Conservation (phyloP, 1,140 invertebrate genomes). For the Zelostemma sp. region DNA sequence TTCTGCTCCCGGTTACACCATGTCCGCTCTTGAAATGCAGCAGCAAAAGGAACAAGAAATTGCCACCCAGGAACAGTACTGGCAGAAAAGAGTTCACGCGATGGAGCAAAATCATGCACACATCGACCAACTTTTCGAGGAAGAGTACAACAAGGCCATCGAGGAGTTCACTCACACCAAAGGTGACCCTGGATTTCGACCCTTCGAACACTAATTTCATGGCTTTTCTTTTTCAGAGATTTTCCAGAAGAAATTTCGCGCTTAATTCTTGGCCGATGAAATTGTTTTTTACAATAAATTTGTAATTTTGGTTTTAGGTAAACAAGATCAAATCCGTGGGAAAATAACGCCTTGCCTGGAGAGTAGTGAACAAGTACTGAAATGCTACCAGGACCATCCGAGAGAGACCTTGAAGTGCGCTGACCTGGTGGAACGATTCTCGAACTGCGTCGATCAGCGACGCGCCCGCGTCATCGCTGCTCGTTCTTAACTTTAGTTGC, state of each 20-base stretch:
- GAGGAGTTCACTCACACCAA: slow-evolving; percentile 29
- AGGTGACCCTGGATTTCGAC: no score
- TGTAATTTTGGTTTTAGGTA: slow-evolving; percentile 28
- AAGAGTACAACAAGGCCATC: slow-evolving; percentile 70
- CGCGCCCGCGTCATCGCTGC: slow-evolving; percentile 55
- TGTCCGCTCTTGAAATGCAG: slow-evolving; percentile 61
- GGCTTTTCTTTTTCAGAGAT: not conserved
- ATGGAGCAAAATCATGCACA: slow-evolving; percentile 68
- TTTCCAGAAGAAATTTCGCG: not conserved
- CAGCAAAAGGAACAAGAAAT: slow-evolving; percentile 61
- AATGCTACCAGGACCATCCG: slow-evolving; percentile 71
- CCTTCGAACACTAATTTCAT: not conserved
- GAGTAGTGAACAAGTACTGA: slow-evolving; percentile 66
- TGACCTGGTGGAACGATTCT: slow-evolving; percentile 68
- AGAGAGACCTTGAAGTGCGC: slow-evolving; percentile 70
- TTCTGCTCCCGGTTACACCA: slow-evolving; percentile 53
- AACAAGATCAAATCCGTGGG: slow-evolving; percentile 38
- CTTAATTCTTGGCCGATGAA: no score
- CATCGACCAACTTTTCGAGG: slow-evolving; percentile 68
- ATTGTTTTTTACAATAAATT: not conserved
- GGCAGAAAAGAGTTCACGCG: slow-evolving; percentile 69
- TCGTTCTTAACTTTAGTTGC: slow-evolving; percentile 18
- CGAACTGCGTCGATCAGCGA: slow-evolving; percentile 68
- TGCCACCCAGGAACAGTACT: slow-evolving; percentile 66
- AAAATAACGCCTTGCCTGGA: slow-evolving; percentile 65